Base-by-base conservation (phyloP, 2,888 invertebrate genomes). In the Branchipolynoe longqiensis region DNA sequence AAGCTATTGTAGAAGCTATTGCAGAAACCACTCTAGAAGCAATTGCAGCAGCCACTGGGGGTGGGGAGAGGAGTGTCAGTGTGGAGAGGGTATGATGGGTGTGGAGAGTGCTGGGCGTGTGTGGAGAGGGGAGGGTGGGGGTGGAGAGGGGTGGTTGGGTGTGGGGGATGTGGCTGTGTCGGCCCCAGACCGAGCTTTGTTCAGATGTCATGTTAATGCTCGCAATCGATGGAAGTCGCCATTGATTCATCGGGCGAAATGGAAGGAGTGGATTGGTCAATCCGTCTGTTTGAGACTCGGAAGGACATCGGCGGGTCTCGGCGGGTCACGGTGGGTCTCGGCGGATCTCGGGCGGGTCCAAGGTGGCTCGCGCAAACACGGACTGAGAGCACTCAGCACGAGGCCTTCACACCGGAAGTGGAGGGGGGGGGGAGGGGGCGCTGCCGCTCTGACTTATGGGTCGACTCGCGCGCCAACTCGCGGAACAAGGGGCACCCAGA, bases 241-340 rank as follows among this genome's bases (percentile, higher is more conserved):
- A 78, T 78, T 54, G 78, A 78, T 78, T 54, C n/a, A n/a, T n/a
- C 48, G 25, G 78, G 22, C 78, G 78, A 78, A 78, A 78, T 78
- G 48, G 78, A 25, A 78, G n/a, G 78, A 78, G 78, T 78, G 33
- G 78, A 78, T 78, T 78, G 78, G 78, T 48, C 78, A 41, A 78
- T 41, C 54, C 48, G 25, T 25, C 78, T 41, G 41, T 78, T 48
- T 18, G 78, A 8, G 28, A 78, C 69, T 25, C 69, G 36, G 38
- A 69, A 69, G 69, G 38, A 31, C 36, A 33, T 69, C 69, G 22
- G 69, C 36, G 36, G 38, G 69, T n/a, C 58, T 48, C 48, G 18
- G 48, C 18, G 48, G n/a, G 48, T 48, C 62, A 22, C 69, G 36
- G 69, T 31, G 36, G 69, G n/a, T n/a, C n/a, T 69, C 69, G 22